These are phyloP conservation scores for Enteromius thamalakanensis DNA, from an alignment of 2,797 vertebrate genomes.

Conservation along the genomic window DNA sequence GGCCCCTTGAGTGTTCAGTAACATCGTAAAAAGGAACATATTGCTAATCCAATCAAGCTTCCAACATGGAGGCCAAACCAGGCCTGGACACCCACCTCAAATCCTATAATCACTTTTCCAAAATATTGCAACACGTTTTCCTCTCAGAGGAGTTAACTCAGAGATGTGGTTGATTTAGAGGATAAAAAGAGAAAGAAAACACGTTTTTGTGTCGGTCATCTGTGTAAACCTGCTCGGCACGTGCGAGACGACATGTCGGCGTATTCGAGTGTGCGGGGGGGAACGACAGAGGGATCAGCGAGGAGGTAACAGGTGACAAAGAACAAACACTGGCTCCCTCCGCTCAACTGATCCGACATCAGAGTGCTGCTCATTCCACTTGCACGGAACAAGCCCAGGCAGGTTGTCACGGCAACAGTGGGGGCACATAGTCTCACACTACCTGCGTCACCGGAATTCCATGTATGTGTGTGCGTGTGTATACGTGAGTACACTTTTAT, in stretches of 20 bases:
- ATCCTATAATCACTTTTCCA: slow-evolving; percentile 49
- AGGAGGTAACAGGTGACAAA: slow-evolving; percentile 28
- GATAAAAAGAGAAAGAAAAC: slow-evolving; percentile 6
- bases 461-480: slow-evolving; percentile 44
- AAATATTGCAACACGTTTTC: slow-evolving; percentile 44
- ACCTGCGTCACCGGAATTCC: slow-evolving; percentile 60
- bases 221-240: background rate
- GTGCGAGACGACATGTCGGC: background rate
- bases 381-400: slow-evolving; percentile 39
- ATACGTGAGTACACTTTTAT: slow-evolving; percentile 23
- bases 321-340: slow-evolving; percentile 2
- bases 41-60: slow-evolving; percentile 28
- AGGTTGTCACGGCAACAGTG: slow-evolving; percentile 55
- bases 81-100: slow-evolving; percentile 31
- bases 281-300: slow-evolving; percentile 2
- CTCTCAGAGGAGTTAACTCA: slow-evolving; percentile 40
- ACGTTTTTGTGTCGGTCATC: background rate
- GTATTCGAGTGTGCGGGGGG: background rate
- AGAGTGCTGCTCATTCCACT: slow-evolving; percentile 25
- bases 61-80: slow-evolving; percentile 18
- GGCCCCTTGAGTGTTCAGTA: slow-evolving; percentile 11
- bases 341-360: slow-evolving; percentile 21
- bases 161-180: slow-evolving; percentile 29
- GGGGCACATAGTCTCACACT: slow-evolving; percentile 42
- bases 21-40: slow-evolving; percentile 32